A percentile compares a stretch with the other conserved stretches of the same genome.
These are phyloP conservation scores for Acanthosepion lycidas DNA, from an alignment of 2,888 invertebrate species.

Conservation along the genomic window DNA sequence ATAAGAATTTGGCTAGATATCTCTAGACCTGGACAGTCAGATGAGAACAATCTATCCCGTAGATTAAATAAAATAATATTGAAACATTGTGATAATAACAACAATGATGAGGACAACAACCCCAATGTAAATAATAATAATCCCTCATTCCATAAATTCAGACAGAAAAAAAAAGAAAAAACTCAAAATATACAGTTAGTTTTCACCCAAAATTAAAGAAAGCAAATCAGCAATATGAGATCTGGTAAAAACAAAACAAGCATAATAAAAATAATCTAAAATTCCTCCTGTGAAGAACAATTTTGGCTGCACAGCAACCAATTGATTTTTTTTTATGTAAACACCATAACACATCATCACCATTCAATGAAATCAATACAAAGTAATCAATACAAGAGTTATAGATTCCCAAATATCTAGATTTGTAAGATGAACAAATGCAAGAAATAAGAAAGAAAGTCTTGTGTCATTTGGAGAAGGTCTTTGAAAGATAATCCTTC, in stretches of 20 bases:
- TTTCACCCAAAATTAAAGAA: too few species aligned
- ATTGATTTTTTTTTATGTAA: constrained; percentile 13
- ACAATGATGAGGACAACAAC: too few species aligned
- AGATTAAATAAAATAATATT: too few species aligned
- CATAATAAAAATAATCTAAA: neutral
- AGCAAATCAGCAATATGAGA: neutral
- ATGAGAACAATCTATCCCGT: too few species aligned
- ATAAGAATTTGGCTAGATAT: too few species aligned
- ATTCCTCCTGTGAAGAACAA: neutral
- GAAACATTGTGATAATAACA: too few species aligned
- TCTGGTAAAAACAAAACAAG: neutral
- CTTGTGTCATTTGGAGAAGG: neutral
- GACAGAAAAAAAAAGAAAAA: too few species aligned
- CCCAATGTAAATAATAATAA: too few species aligned
- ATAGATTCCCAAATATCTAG: constrained; percentile 21
- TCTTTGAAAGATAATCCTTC: neutral
- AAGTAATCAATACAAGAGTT: constrained; percentile 6
- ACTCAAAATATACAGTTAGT: too few species aligned
- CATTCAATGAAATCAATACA: neutral
- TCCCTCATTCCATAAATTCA: too few species aligned
- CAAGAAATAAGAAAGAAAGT: neutral
- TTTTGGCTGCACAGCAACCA: constrained; percentile 16
- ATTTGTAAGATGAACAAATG: neutral
- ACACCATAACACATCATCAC: constrained; percentile 18
- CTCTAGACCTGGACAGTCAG: too few species aligned